A percentile compares a stretch with the other conserved stretches of the same genome.
These are phyloP conservation scores for Bombus confusus DNA, from an alignment of 1,140 invertebrate genomes.

Conservation along the genomic window DNA sequence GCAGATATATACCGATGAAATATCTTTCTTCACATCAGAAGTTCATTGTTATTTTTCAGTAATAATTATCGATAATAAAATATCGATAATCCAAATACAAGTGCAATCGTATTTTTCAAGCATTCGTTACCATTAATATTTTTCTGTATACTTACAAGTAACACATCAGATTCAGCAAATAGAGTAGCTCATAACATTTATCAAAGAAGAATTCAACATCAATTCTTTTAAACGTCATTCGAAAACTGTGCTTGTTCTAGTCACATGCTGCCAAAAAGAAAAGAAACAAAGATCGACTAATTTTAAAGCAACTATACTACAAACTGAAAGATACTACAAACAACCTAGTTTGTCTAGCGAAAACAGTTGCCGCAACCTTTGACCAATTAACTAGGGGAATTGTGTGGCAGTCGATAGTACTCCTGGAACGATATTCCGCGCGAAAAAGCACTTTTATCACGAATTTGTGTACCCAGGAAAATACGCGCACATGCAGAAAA, in stretches of 20 bases:
- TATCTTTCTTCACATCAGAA: neutral
- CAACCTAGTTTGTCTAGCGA: neutral
- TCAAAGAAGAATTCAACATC: neutral
- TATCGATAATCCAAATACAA: neutral
- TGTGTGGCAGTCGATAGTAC: slow-evolving; percentile 19
- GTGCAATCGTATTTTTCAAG: neutral
- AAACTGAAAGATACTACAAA: slow-evolving; percentile 27
- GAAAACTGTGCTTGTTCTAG: neutral
- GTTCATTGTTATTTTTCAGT: neutral
- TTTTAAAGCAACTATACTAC: neutral
- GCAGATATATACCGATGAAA: neutral
- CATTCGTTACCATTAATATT: no score
- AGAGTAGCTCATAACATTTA: neutral
- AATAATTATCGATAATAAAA: neutral
- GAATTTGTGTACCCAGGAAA: neutral
- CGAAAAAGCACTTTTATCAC: slow-evolving; percentile 20
- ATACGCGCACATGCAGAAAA: neutral
- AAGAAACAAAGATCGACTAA: neutral
- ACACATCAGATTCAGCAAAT: no score
- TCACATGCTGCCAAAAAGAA: no score
- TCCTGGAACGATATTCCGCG: slow-evolving; percentile 2
- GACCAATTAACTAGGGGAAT: slow-evolving; percentile 50
- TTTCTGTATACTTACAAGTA: no score
- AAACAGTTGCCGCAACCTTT: neutral
- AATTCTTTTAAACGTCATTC: no score